A percentile compares a stretch with the other conserved stretches of the same genome.
These are phyloP conservation scores for Blomia tropicalis DNA, from an alignment of 2,888 invertebrate species.

Conservation along the genomic window DNA sequence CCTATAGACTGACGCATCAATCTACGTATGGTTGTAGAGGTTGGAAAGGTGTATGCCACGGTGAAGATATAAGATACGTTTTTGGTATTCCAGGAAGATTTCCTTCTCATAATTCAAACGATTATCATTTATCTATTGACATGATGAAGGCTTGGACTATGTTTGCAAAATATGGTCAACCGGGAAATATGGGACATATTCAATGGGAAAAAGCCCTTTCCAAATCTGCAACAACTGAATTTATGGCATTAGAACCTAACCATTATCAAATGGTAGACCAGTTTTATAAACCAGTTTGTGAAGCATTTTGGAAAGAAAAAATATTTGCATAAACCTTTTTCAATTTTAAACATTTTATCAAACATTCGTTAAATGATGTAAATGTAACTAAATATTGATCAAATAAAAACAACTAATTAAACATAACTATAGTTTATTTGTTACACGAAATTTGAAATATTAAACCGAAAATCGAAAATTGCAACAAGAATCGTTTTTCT, in stretches of 20 bases:
- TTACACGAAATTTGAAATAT: not conserved
- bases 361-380: not conserved
- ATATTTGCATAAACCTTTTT: not conserved
- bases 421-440: not conserved
- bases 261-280: not conserved
- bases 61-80: not conserved
- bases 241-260: not conserved
- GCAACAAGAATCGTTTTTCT: not conserved
- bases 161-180: not conserved
- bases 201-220: not conserved
- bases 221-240: not conserved
- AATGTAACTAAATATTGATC: not conserved
- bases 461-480: not conserved
- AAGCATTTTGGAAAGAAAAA: constrained; percentile 7
- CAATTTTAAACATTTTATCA: not conserved
- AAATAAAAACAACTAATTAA: not conserved
- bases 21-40: not conserved
- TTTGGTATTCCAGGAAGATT: not conserved
- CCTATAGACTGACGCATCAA: not conserved
- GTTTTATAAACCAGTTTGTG: not conserved
- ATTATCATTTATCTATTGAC: not conserved
- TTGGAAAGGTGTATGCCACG: constrained; percentile 11
- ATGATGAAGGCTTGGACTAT: not conserved
- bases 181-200: not conserved
- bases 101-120: not conserved